A percentile compares a stretch with the other conserved stretches of the same genome.
Conservation (phyloP, 2,797 vertebrate genomes). For the Smutsia gigantea region DNA sequence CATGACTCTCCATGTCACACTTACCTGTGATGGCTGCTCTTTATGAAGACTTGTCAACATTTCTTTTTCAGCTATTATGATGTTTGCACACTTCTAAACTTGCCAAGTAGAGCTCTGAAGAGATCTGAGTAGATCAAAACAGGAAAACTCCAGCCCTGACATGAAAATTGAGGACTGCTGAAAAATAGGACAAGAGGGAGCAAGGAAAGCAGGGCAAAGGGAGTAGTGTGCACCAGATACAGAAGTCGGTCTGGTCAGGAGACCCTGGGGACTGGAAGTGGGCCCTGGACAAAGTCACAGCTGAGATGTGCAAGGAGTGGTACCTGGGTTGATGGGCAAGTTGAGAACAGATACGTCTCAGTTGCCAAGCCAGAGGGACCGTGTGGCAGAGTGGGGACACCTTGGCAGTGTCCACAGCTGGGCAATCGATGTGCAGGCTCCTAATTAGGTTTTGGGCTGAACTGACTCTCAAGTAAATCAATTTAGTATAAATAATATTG, state of each 20-base stretch:
- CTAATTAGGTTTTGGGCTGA: neutral
- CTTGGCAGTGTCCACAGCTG: too few relatives aligned
- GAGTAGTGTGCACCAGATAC: neutral
- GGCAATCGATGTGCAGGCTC: neutral
- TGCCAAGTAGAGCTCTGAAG: neutral
- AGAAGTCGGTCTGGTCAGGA: neutral
- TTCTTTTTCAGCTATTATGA: neutral
- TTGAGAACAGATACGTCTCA: neutral
- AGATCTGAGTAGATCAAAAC: neutral
- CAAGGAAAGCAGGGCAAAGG: neutral
- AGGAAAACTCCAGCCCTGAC: neutral
- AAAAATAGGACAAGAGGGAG: neutral
- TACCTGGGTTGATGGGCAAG: neutral
- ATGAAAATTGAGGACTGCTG: neutral
- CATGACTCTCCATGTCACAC: rapidly evolving
- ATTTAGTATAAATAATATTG: neutral
- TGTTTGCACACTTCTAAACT: neutral
- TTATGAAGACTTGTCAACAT: neutral
- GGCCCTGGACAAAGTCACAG: neutral
- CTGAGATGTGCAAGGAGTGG: neutral
- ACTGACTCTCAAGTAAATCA: neutral
- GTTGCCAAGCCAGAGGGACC: neutral
- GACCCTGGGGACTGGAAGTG: neutral
- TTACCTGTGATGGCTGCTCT: neutral
- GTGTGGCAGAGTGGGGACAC: too few relatives aligned